These are phyloP conservation scores for Chromis chromis DNA, from an alignment of 2,797 vertebrate species.

Conservation along the genomic window DNA sequence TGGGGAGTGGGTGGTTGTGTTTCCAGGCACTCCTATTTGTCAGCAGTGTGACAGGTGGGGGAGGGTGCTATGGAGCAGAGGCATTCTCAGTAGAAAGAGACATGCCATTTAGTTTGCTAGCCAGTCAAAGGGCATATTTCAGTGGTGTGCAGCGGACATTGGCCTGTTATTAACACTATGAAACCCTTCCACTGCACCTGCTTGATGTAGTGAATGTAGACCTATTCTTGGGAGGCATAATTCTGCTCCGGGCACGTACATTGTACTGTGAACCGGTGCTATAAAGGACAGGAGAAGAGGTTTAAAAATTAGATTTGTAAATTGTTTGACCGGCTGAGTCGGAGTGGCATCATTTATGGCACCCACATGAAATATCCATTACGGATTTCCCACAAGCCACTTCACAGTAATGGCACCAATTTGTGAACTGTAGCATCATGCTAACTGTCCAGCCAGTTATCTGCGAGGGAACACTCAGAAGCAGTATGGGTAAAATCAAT, in stretches of 20 bases:
- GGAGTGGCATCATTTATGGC: background rate
- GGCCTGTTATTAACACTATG: conserved; percentile 22
- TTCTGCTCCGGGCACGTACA: background rate
- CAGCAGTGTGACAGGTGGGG: conserved; percentile 75
- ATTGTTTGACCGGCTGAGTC: background rate
- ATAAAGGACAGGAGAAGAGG: background rate
- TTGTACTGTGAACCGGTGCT: background rate
- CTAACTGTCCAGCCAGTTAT: background rate
- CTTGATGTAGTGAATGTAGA: conserved; percentile 5
- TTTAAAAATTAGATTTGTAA: background rate
- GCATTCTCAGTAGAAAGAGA: conserved; percentile 44
- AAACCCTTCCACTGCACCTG: conserved; percentile 25
- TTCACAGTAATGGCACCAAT: background rate
- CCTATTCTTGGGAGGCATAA: conserved; percentile 26
- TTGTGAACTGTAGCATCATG: conserved; percentile 8
- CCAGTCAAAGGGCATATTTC: conserved; percentile 37
- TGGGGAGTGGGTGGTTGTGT: conserved; percentile 53
- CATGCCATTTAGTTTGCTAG: conserved; percentile 21
- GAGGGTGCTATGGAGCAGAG: conserved; percentile 59
- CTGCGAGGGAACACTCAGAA: background rate
- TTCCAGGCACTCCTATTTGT: conserved; percentile 78
- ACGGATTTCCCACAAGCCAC: background rate
- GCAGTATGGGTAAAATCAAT: conserved; percentile 26
- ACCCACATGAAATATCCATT: background rate
- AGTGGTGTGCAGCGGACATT: conserved; percentile 13